Base-by-base conservation (phyloP, 1,140 invertebrate genomes). In the Neoseiulus cucumeris region DNA sequence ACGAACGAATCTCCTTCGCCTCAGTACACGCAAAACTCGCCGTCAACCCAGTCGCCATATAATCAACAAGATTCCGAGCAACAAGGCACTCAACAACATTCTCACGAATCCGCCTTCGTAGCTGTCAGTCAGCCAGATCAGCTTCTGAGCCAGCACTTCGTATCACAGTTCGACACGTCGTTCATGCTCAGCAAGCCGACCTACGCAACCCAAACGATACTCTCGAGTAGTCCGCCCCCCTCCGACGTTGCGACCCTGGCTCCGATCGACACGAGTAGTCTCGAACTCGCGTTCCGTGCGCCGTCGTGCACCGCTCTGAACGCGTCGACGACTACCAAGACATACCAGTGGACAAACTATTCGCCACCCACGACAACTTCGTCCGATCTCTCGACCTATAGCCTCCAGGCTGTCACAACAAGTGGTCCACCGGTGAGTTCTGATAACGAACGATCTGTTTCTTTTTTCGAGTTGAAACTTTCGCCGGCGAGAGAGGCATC, bases 291-390 rank as follows among this genome's bases (percentile, higher is more conserved):
- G 9, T 39, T 39, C 33, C 33, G 33, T 9, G 33, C 33, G 4
- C 33, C 33, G 33, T 39, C 33, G 4, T 39, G 33, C 33, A 39
- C 33, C 4, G 33, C 33, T 39, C 33, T 39, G 33, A 39, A 39
- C 33, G 33, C 33, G 33, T 39, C 51, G 25, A 59, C 51, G 33
- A 59, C 51, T 6, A 59, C 51, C 14, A 59, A 59, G 22, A 59
- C 51, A 25, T 59, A 59, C 22, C 51, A 59, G 51, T 59, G 51
- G 51, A 59, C 51, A 6, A 59, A 59, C 51, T 59, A 59, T 59
- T 59, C 51, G 33, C 51, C 51, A 20, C 51, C 51, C 22, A 59
- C 51, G 4, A 59, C 51, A 25, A 59, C 51, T 17, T 59, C 51
- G 22, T 59, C 51, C 51, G 51, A 59, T 59, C 51, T 59, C 51